These are phyloP conservation scores for Harpalus rufipes DNA, from an alignment of 2,888 invertebrate genomes.

Conservation along the genomic window DNA sequence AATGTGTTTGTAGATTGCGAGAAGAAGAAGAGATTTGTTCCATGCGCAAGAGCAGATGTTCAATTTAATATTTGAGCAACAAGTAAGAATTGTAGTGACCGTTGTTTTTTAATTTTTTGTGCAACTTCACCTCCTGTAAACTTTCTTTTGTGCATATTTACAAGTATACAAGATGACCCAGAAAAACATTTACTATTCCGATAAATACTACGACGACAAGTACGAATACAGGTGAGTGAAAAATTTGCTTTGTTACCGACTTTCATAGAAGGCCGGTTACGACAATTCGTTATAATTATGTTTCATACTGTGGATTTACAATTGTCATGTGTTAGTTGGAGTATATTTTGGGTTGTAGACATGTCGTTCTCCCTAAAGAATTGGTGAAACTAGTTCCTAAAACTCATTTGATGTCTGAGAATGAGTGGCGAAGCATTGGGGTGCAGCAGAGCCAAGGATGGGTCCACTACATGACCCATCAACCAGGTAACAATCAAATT, in stretches of 20 bases:
- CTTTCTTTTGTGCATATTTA: not conserved
- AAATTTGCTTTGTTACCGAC: slow-evolving; percentile 47
- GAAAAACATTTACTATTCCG: slow-evolving; percentile 94
- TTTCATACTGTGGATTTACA: not conserved
- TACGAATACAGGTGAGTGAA: slow-evolving; percentile 92
- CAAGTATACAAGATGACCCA: slow-evolving; percentile 68
- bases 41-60: slow-evolving; percentile 54
- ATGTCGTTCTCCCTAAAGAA: slow-evolving; percentile 96
- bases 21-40: slow-evolving; percentile 2
- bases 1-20: not conserved
- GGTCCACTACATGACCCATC: slow-evolving; percentile 98
- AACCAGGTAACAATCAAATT: slow-evolving; percentile 84
- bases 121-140: not conserved
- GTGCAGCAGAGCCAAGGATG: slow-evolving; percentile 98
- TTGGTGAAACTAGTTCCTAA: slow-evolving; percentile 94
- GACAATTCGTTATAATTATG: not conserved
- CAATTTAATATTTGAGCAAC: slow-evolving; percentile 64
- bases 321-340: not conserved
- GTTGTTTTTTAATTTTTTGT: slow-evolving; percentile 59
- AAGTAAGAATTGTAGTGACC: slow-evolving; percentile 57
- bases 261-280: slow-evolving; percentile 27
- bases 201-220: slow-evolving; percentile 94
- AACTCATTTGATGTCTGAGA: slow-evolving; percentile 94
- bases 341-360: slow-evolving; percentile 80
- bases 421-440: slow-evolving; percentile 96